Conservation (phyloP, 2,888 invertebrate genomes). For the Chironomus tentans region DNA sequence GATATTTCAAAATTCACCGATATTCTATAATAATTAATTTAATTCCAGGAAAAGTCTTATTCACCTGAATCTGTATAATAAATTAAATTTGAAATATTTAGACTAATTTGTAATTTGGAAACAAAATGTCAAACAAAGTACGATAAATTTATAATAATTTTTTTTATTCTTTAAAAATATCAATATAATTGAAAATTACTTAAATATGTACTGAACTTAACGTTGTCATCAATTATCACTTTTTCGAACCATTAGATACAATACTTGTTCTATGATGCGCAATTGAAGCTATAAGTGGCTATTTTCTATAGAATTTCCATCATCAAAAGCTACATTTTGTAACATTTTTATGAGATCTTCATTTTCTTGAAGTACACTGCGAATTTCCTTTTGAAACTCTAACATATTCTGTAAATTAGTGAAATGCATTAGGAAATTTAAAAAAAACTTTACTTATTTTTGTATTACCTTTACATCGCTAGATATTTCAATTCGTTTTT, state of each 20-base stretch:
- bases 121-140: no score
- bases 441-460: not conserved
- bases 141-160: no score
- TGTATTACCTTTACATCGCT: slow-evolving; percentile 15
- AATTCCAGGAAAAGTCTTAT: no score
- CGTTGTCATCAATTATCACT: not conserved
- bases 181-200: no score
- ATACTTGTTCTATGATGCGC: not conserved
- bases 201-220: not conserved
- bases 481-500: slow-evolving; percentile 28
- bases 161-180: no score
- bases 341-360: slow-evolving; percentile 34
- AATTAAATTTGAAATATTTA: no score
- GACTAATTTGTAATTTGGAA: no score
- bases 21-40: no score
- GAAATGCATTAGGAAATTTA: not conserved
- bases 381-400: slow-evolving; percentile 37
- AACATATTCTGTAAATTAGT: slow-evolving; percentile 34
- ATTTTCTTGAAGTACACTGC: slow-evolving; percentile 36
- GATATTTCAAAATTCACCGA: no score
- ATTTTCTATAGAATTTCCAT: slow-evolving; percentile 28
- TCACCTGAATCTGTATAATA: no score
- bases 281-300: slow-evolving; percentile 28
- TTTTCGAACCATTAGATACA: not conserved
- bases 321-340: slow-evolving; percentile 26